These are phyloP conservation scores for Nicator chloris DNA, from an alignment of 2,113 vertebrate species.

Conservation along the genomic window DNA sequence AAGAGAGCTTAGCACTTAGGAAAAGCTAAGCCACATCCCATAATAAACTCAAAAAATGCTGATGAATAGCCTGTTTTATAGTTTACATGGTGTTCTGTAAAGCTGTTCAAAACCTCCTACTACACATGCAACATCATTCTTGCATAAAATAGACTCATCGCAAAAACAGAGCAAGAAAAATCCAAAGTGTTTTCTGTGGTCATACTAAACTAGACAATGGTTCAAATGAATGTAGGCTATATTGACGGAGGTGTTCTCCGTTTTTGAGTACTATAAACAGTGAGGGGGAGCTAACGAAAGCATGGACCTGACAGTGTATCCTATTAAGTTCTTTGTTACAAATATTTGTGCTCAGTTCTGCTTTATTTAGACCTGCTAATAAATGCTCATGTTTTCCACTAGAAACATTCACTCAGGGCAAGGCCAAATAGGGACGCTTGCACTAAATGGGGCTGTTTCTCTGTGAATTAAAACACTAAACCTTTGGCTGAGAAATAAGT, in stretches of 20 bases:
- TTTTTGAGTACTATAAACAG: background rate
- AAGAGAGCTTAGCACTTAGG: background rate
- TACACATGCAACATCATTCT: background rate
- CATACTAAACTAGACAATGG: background rate
- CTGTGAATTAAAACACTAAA: background rate
- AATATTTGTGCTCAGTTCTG: constrained; percentile 7
- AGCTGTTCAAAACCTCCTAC: background rate
- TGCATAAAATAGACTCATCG: background rate
- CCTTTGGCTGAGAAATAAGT: background rate
- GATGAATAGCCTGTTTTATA: background rate
- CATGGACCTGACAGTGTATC: background rate
- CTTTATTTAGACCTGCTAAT: constrained; percentile 2
- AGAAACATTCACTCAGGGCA: background rate
- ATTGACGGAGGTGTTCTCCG: background rate
- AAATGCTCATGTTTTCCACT: background rate
- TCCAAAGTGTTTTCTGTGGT: background rate
- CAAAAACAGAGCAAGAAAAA: background rate
- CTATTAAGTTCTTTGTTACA: background rate
- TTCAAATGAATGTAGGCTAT: background rate
- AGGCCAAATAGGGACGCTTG: background rate
- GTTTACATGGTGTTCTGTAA: background rate
- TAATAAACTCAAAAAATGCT: background rate
- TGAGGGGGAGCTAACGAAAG: background rate
- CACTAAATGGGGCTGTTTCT: background rate
- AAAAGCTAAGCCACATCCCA: background rate